A percentile compares a stretch with the other conserved stretches of the same genome.
Conservation (phyloP, 1,140 invertebrate species). For the Vanessa atalanta region DNA sequence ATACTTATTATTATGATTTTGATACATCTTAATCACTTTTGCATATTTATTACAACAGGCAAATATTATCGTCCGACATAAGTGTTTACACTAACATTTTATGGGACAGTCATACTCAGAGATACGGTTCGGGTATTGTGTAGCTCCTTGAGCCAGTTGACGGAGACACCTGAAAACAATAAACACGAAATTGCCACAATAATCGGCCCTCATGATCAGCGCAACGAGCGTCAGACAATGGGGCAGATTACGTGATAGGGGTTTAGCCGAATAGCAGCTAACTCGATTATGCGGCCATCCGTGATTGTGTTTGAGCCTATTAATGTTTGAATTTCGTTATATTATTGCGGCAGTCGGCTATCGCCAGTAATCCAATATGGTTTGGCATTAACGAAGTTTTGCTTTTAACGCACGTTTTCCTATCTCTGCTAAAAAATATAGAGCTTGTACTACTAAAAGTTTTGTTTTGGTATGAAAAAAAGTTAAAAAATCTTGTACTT, state of each 20-base stretch:
- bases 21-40: background rate
- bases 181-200: conserved; percentile 78
- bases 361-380: conserved; percentile 71
- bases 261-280: conserved; percentile 76
- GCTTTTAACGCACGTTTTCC: conserved; percentile 30
- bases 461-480: too few species aligned
- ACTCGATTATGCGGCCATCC: conserved; percentile 78
- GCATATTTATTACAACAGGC: background rate
- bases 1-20: background rate
- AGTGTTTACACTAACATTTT: conserved; percentile 51
- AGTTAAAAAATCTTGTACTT: too few species aligned
- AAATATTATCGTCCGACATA: conserved; percentile 2
- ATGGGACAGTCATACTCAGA: conserved; percentile 44
- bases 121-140: conserved; percentile 52
- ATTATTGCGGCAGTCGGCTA: conserved; percentile 68
- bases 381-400: conserved; percentile 63
- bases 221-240: conserved; percentile 73
- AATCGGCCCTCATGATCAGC: conserved; percentile 76
- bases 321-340: conserved; percentile 80
- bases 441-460: too few species aligned
- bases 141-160: conserved; percentile 57
- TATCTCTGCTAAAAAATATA: background rate
- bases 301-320: conserved; percentile 78
- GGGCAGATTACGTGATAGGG: conserved; percentile 75
- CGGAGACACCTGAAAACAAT: conserved; percentile 77